Conservation (phyloP, 1,140 invertebrate genomes). For the Bombus consobrinus region DNA sequence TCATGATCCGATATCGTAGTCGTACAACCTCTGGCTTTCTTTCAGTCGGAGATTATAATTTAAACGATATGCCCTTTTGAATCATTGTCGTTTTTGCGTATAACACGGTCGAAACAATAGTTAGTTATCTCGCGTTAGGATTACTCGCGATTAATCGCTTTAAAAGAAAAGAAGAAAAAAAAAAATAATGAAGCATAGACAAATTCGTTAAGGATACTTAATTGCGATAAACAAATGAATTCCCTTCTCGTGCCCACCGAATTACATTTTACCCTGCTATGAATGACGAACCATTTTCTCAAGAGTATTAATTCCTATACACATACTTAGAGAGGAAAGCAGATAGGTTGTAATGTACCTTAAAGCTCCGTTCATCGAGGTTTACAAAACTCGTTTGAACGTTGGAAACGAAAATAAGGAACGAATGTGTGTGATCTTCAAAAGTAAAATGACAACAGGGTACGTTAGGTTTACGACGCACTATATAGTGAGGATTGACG, state of each 20-base stretch:
- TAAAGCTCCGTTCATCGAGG: background rate
- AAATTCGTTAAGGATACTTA: constrained; percentile 19
- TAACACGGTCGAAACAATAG: constrained; percentile 13
- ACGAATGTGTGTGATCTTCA: constrained; percentile 1
- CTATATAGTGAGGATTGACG: constrained; percentile 1
- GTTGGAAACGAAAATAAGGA: background rate
- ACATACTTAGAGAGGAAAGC: background rate
- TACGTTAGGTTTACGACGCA: constrained; percentile 52
- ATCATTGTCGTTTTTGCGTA: constrained; percentile 4
- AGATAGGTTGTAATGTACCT: constrained; percentile 21
- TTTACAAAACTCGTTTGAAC: background rate
- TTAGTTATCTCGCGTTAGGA: constrained; percentile 5
- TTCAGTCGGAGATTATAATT: background rate
- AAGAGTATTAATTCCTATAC: constrained; percentile 18
- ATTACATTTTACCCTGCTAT: constrained; percentile 26
- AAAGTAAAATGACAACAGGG: constrained; percentile 55
- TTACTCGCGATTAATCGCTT: constrained; percentile 34
- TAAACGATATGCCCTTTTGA: background rate
- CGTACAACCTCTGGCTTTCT: background rate
- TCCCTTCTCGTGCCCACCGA: constrained; percentile 27
- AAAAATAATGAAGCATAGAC: background rate
- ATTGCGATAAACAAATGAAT: constrained; percentile 37
- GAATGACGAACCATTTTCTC: constrained; percentile 18
- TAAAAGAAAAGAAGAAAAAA: background rate
- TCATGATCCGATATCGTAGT: background rate